Conservation (phyloP, 2,888 invertebrate species). For the Fragum whitleyi region DNA sequence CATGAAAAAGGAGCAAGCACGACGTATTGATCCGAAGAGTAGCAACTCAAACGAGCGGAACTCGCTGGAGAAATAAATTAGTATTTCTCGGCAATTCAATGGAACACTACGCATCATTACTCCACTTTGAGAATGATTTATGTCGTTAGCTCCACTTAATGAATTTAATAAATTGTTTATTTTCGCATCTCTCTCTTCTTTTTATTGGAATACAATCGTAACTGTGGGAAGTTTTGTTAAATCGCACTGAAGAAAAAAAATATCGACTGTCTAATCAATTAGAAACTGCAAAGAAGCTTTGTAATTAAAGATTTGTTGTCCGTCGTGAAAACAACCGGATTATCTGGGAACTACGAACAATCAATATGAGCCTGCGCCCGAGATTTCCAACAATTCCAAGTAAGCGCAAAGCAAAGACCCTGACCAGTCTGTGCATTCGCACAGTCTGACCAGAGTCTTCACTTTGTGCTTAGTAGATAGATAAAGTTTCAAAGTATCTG, state of each 20-base stretch:
- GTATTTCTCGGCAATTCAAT: slow-evolving; percentile 58
- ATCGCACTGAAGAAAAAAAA: slow-evolving; percentile 5
- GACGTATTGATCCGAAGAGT: neutral
- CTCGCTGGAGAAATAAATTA: slow-evolving; percentile 50
- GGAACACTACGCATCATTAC: slow-evolving; percentile 60
- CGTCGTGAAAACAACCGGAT: too few relatives aligned
- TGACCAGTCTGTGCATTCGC: too few relatives aligned
- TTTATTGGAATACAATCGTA: slow-evolving; percentile 10
- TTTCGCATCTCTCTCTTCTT: slow-evolving; percentile 36
- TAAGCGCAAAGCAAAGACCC: too few relatives aligned
- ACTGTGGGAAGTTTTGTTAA: neutral
- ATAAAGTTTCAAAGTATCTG: too few relatives aligned
- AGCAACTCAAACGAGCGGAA: neutral
- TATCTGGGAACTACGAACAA: too few relatives aligned
- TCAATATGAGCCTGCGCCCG: too few relatives aligned
- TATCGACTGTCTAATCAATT: neutral
- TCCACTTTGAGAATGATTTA: slow-evolving; percentile 59
- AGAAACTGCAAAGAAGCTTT: slow-evolving; percentile 1
- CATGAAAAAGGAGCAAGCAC: neutral
- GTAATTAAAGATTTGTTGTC: neutral
- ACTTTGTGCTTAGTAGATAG: too few relatives aligned
- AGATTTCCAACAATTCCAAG: too few relatives aligned
- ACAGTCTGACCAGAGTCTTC: too few relatives aligned
- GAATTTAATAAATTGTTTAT: slow-evolving; percentile 65
- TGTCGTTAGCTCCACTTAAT: slow-evolving; percentile 54